Percentiles rank a stretch among this genome's conserved stretches.
Evolutionary conservation across 1,140 invertebrate species (phyloP).

Genomic region (Drosophila baimaii): DNA sequence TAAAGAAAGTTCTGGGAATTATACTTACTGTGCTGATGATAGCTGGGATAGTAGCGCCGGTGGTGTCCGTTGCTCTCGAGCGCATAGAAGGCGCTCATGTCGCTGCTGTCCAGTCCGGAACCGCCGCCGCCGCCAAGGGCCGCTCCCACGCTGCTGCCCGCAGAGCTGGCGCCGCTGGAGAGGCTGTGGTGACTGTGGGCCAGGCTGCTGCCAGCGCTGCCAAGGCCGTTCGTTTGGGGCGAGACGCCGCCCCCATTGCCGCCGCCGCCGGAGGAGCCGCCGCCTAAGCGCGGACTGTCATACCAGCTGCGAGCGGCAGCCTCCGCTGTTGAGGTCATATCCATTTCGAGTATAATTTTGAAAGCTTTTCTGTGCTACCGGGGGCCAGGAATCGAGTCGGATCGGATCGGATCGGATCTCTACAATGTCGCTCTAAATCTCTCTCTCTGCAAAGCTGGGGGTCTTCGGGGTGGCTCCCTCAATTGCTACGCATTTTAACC

Average conservation of each 20-base stretch:
- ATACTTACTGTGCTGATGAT: slow-evolving; percentile 84
- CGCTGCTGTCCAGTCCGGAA: slow-evolving; percentile 77
- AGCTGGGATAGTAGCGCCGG: slow-evolving; percentile 83
- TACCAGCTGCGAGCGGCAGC: slow-evolving; percentile 84
- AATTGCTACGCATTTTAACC: slow-evolving; percentile 32
- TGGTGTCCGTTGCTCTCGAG: slow-evolving; percentile 83
- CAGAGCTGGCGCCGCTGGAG: slow-evolving; percentile 74
- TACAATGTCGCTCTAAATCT: slow-evolving; percentile 8
- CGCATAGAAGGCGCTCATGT: slow-evolving; percentile 84
- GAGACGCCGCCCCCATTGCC: slow-evolving; percentile 70
- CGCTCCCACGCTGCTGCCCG: slow-evolving; percentile 69
- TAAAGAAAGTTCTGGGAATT: not conserved
- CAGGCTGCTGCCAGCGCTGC: slow-evolving; percentile 72
- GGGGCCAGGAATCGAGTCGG: slow-evolving; percentile 54
- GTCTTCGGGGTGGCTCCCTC: slow-evolving; percentile 4
- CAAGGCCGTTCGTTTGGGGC: slow-evolving; percentile 78
- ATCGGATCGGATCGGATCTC: slow-evolving; percentile 23
- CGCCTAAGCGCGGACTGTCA: slow-evolving; percentile 82
- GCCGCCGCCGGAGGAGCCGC: slow-evolving; percentile 45
- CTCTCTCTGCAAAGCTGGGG: not conserved
- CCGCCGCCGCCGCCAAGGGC: slow-evolving; percentile 68
- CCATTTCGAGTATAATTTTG: slow-evolving; percentile 85
- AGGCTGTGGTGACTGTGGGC: slow-evolving; percentile 80
- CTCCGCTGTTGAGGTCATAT: slow-evolving; percentile 84
- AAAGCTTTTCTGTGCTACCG: slow-evolving; percentile 70